Conservation (phyloP, 2,113 vertebrate species). For the Percopsis transmontana region DNA sequence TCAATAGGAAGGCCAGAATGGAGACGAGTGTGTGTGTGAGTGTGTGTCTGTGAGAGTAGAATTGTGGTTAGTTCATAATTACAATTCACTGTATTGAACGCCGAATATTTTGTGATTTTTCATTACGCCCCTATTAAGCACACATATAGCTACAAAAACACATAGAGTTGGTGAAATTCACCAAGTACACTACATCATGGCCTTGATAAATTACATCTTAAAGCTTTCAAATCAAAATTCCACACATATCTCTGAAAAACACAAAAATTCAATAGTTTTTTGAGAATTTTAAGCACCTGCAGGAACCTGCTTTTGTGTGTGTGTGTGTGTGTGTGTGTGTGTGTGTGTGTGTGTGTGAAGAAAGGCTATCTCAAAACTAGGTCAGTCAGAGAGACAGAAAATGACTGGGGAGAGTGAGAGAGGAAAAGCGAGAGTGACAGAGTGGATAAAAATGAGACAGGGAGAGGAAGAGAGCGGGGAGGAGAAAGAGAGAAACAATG, state of each 20-base stretch:
- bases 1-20: too few species aligned
- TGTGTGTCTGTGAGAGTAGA: too few species aligned
- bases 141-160: too few species aligned
- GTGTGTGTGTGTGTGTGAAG: slow-evolving; percentile 4
- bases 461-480: background rate
- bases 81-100: too few species aligned
- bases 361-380: slow-evolving; percentile 60
- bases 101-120: too few species aligned
- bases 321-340: slow-evolving; percentile 14
- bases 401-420: background rate
- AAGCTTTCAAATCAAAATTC: slow-evolving; percentile 31
- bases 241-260: slow-evolving; percentile 31
- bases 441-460: slow-evolving; percentile 24
- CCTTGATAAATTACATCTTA: slow-evolving; percentile 48
- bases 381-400: slow-evolving; percentile 58
- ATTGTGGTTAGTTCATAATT: too few species aligned
- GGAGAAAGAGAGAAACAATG: background rate
- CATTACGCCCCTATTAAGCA: too few species aligned
- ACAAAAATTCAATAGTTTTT: slow-evolving; percentile 40
- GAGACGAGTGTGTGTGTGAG: too few species aligned
- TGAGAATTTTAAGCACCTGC: slow-evolving; percentile 54
- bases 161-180: too few species aligned
- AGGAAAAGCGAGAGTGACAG: background rate
- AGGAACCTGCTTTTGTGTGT: slow-evolving; percentile 13
- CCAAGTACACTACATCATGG: slow-evolving; percentile 32